Evolutionary conservation across 2,888 invertebrate genomes (phyloP).

Genomic region (Stenichneumon culpator): DNA sequence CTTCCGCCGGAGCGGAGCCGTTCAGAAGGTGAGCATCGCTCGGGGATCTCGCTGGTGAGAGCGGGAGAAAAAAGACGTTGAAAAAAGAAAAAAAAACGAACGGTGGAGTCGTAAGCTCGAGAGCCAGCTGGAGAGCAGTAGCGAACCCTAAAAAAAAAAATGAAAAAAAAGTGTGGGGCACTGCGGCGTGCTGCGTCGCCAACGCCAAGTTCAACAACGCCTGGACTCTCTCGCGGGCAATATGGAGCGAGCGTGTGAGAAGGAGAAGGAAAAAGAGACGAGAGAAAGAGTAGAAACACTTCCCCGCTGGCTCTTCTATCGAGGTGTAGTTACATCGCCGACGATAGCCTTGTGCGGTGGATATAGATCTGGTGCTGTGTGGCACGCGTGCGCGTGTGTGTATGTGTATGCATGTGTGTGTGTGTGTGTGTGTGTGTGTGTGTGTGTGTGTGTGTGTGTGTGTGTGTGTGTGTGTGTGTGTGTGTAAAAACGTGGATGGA

Average conservation of each 20-base stretch:
- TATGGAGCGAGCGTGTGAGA: background rate
- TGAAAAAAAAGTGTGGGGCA: slow-evolving; percentile 30
- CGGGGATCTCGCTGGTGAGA: slow-evolving; percentile 3
- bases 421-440: background rate
- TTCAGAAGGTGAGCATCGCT: slow-evolving; percentile 30
- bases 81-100: slow-evolving; percentile 1
- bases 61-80: background rate
- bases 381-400: background rate
- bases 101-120: slow-evolving; percentile 2
- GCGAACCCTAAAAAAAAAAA: background rate
- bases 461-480: background rate
- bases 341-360: slow-evolving; percentile 14
- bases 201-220: slow-evolving; percentile 45
- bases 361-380: background rate
- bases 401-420: background rate
- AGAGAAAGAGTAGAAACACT: slow-evolving; percentile 1
- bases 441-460: background rate
- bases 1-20: slow-evolving; percentile 20
- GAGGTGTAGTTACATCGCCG: slow-evolving; percentile 37
- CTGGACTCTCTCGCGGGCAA: background rate
- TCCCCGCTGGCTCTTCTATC: slow-evolving; percentile 1
- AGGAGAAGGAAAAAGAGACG: background rate
- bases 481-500: background rate
- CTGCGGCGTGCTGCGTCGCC: slow-evolving; percentile 63
- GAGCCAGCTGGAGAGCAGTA: slow-evolving; percentile 8